Conservation (phyloP, 2,113 vertebrate genomes). For the Zosterops pallidus region DNA sequence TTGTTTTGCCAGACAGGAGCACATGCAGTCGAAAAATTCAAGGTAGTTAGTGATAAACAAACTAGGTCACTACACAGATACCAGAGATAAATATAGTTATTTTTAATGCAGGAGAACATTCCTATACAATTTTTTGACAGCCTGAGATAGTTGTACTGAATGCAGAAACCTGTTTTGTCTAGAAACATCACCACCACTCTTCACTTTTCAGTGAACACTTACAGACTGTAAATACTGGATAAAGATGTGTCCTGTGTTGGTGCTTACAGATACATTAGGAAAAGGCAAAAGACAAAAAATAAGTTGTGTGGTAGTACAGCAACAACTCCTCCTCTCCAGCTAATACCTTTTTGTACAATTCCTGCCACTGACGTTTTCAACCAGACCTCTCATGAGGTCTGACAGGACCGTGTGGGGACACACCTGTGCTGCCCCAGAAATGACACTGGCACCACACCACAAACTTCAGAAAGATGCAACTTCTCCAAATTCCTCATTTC, state of each 20-base stretch:
- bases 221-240: not conserved
- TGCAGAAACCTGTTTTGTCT: not conserved
- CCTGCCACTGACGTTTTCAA: not conserved
- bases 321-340: not conserved
- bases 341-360: not conserved
- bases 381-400: not conserved
- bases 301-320: not conserved
- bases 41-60: not conserved
- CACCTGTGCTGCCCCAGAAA: not conserved
- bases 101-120: not conserved
- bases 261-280: not conserved
- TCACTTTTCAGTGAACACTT: not conserved
- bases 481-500: not conserved
- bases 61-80: not conserved
- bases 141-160: not conserved
- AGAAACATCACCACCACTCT: not conserved
- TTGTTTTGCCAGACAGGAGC: not conserved
- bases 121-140: not conserved
- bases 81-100: not conserved
- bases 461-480: not conserved
- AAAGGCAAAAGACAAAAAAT: not conserved
- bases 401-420: not conserved
- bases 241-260: not conserved
- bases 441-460: not conserved
- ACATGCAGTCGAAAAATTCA: not conserved